A percentile compares a stretch with the other conserved stretches of the same genome.
phyloP scores from a whole-genome alignment of 2,797 vertebrate genomes.

The Florisuga fusca region DNA sequence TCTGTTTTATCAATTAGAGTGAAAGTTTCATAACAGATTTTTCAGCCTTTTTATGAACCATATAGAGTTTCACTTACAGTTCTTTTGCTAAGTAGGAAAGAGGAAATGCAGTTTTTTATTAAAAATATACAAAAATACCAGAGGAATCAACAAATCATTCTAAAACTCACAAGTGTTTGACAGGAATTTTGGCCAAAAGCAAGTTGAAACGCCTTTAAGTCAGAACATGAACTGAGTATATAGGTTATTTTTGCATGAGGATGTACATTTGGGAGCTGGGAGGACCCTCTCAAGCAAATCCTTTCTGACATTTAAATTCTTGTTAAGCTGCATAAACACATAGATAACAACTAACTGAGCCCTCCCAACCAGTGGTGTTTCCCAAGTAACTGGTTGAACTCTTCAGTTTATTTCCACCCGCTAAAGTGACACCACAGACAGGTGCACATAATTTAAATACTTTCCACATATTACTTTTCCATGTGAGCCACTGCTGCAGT shows the following conservation, averaged over 20 bases:
- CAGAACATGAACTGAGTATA: background rate
- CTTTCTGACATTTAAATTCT: background rate
- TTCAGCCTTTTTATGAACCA: background rate
- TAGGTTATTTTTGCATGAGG: background rate
- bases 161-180: background rate
- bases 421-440: constrained; percentile 47
- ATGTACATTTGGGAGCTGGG: background rate
- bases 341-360: background rate
- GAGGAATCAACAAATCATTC: background rate
- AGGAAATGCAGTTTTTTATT: background rate
- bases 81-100: background rate
- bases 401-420: constrained; percentile 1
- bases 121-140: background rate
- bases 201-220: background rate
- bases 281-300: background rate
- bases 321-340: background rate
- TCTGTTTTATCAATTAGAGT: background rate
- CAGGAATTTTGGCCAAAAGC: background rate
- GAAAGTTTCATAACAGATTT: background rate
- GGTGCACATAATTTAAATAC: constrained; percentile 53
- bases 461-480: constrained; percentile 24
- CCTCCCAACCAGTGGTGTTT: background rate
- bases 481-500: background rate
- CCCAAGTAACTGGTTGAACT: background rate
- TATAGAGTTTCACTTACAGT: background rate